Percentiles rank a stretch among this genome's conserved stretches.
Evolutionary conservation across 1,140 invertebrate genomes (phyloP).

Genomic region (Drosophila pseudoobscura): DNA sequence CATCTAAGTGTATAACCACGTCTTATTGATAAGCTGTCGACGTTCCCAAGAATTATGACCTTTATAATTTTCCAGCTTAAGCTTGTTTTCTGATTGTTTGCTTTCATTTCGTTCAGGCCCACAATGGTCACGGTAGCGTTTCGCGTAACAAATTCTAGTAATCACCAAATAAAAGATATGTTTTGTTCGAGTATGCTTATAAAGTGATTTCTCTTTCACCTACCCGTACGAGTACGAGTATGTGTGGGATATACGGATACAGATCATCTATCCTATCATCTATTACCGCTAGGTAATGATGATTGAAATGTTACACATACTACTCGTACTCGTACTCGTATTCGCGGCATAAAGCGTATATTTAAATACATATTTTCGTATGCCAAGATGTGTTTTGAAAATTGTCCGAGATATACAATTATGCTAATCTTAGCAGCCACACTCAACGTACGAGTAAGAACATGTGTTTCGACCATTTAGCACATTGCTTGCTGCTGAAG

Average conservation of each 20-base stretch:
- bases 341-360: neutral
- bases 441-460: constrained; percentile 45
- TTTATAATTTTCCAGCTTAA: constrained; percentile 33
- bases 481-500: constrained; percentile 31
- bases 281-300: no score
- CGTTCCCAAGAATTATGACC: constrained; percentile 17
- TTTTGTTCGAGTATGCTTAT: no score
- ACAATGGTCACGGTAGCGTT: constrained; percentile 10
- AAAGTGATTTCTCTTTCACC: no score
- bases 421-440: constrained; percentile 44
- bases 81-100: constrained; percentile 45
- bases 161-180: no score
- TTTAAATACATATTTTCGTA: neutral
- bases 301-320: constrained; percentile 2
- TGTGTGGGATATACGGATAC: no score
- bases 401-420: constrained; percentile 38
- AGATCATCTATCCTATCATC: no score
- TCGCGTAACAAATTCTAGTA: no score
- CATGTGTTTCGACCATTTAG: constrained; percentile 54
- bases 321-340: no score
- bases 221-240: no score
- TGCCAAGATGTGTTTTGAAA: constrained; percentile 25
- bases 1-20: constrained; percentile 11
- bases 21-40: constrained; percentile 35
- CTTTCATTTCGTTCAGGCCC: constrained; percentile 29